Conservation (phyloP, 2,888 invertebrate species). For the Blomia tropicalis region DNA sequence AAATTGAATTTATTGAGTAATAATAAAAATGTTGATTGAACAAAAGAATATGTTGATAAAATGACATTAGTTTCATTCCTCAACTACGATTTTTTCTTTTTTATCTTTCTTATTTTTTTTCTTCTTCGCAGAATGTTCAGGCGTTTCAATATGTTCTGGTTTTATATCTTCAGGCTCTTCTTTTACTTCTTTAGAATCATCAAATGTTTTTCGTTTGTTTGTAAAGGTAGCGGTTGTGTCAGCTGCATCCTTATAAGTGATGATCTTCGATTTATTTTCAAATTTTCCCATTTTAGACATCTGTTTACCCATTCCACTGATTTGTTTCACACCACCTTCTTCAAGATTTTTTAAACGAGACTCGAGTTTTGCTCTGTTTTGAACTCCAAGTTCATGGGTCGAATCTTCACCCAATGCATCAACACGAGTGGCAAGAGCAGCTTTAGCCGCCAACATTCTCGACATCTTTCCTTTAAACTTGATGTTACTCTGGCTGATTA, state of each 20-base stretch:
- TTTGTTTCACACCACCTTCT: constrained; percentile 57
- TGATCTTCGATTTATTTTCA: constrained; percentile 58
- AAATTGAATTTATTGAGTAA: neutral
- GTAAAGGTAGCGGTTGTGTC: constrained; percentile 49
- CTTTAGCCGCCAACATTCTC: constrained; percentile 90
- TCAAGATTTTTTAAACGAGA: constrained; percentile 52
- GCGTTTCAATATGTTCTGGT: constrained; percentile 44
- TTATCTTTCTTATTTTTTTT: constrained; percentile 29
- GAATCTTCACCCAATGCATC: constrained; percentile 79
- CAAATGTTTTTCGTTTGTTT: constrained; percentile 29
- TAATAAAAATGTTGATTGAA: neutral
- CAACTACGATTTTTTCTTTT: constrained; percentile 21
- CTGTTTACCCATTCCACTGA: constrained; percentile 75
- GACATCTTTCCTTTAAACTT: constrained; percentile 79
- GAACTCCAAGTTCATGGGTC: constrained; percentile 63
- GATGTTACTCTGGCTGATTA: constrained; percentile 72
- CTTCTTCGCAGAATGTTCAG: constrained; percentile 31
- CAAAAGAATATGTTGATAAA: neutral
- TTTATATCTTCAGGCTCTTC: constrained; percentile 26
- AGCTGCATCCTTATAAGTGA: constrained; percentile 57
- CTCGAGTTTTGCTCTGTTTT: constrained; percentile 76
- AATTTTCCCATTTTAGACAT: constrained; percentile 46
- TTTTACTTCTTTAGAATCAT: constrained; percentile 29
- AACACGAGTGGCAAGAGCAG: constrained; percentile 73
- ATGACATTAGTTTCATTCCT: constrained; percentile 26